Conservation (phyloP, 2,797 vertebrate species). For the Paramormyrops hopkinsi region DNA sequence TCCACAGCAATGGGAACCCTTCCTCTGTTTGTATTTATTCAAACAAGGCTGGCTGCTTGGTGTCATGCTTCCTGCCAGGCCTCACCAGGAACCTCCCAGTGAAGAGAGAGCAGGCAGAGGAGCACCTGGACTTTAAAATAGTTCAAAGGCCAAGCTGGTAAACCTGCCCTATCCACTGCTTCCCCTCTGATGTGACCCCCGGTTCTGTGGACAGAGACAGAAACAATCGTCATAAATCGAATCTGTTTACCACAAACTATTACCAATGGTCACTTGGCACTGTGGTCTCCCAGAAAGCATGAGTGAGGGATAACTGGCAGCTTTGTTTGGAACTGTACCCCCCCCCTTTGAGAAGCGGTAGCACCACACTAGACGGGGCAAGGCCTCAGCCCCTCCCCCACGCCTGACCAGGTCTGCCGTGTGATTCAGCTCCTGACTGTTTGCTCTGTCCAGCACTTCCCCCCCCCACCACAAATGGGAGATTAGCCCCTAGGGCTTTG, state of each 20-base stretch:
- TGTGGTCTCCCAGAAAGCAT: constrained; percentile 69
- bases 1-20: background rate
- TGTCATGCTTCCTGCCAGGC: background rate
- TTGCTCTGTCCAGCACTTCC: background rate
- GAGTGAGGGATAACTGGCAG: constrained; percentile 65
- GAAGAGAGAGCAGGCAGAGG: background rate
- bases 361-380: constrained; percentile 58
- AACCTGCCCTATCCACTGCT: background rate
- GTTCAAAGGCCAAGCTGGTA: constrained; percentile 20
- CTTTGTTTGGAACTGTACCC: constrained; percentile 64
- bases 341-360: constrained; percentile 64
- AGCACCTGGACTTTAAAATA: background rate
- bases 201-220: constrained; percentile 39
- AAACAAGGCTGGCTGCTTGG: background rate
- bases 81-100: background rate
- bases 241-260: constrained; percentile 68
- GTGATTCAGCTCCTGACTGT: background rate
- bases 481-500: background rate
- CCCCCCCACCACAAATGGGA: background rate
- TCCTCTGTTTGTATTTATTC: background rate
- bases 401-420: background rate
- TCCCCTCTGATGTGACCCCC: background rate
- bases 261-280: constrained; percentile 71
- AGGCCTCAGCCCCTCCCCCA: constrained; percentile 23
- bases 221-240: constrained; percentile 64